Percentiles rank a stretch among this genome's conserved stretches.
Conservation (phyloP, 2,113 vertebrate genomes). For the Zosterops japonicus region DNA sequence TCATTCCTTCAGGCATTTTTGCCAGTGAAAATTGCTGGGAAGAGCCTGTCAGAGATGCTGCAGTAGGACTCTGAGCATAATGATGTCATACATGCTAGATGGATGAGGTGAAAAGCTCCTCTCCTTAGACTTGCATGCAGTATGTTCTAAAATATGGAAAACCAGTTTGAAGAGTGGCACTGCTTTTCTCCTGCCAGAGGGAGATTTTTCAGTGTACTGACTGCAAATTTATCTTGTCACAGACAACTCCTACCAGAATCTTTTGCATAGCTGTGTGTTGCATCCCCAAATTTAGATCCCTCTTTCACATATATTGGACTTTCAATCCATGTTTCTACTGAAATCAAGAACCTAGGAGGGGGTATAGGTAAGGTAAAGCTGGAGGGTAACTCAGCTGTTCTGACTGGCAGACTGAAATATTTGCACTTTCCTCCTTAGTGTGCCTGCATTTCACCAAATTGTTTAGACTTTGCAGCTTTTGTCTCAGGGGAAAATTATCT, state of each 20-base stretch:
- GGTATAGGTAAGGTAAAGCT: not conserved
- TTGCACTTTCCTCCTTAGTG: not conserved
- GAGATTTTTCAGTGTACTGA: not conserved
- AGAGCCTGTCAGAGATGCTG: not conserved
- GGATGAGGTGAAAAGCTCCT: not conserved
- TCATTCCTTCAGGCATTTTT: not conserved
- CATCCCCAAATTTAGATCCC: not conserved
- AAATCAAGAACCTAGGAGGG: not conserved
- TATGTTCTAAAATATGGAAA: not conserved
- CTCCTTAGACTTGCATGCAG: not conserved
- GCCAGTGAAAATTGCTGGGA: not conserved
- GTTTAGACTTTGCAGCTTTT: not conserved
- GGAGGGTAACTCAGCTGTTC: not conserved
- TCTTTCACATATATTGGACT: not conserved
- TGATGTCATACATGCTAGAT: not conserved
- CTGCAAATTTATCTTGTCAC: not conserved
- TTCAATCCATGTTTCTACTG: not conserved
- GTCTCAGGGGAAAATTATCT: not conserved
- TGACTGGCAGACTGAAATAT: not conserved
- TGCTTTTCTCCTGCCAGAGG: not conserved
- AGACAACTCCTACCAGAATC: not conserved
- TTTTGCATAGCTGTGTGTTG: not conserved
- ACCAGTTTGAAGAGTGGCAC: not conserved
- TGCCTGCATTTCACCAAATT: not conserved
- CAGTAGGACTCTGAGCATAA: not conserved